Conservation (phyloP, 2,888 invertebrate species). For the Plebejus anna region DNA sequence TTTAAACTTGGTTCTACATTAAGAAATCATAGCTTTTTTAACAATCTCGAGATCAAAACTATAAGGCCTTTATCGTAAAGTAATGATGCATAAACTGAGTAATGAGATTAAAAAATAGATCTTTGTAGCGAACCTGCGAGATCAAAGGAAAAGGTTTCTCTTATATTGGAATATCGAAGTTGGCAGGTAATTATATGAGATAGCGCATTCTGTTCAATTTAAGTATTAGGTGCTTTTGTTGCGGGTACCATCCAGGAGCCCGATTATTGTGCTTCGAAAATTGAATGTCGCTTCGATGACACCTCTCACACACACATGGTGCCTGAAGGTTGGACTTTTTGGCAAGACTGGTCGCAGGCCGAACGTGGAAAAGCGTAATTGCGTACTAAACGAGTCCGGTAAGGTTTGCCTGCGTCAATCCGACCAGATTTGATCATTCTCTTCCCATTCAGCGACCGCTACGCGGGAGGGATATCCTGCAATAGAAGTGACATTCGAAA, state of each 20-base stretch:
- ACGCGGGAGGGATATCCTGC: too few relatives aligned
- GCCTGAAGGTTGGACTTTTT: neutral
- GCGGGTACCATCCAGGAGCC: constrained; percentile 50
- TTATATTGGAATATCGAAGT: constrained; percentile 25
- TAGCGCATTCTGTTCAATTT: constrained; percentile 50
- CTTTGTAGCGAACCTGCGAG: neutral
- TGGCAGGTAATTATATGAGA: constrained; percentile 39
- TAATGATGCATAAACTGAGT: constrained; percentile 2
- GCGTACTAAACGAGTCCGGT: neutral
- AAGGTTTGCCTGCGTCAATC: neutral
- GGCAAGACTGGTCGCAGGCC: neutral
- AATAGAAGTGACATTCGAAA: neutral
- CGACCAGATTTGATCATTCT: neutral
- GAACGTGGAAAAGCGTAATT: too few relatives aligned
- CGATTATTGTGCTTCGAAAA: neutral
- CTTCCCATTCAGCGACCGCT: neutral
- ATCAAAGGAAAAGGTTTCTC: constrained; percentile 23
- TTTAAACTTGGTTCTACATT: neutral
- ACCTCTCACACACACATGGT: neutral
- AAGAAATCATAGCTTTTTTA: neutral
- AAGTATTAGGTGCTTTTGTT: constrained; percentile 68
- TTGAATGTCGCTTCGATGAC: neutral
- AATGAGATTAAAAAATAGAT: constrained; percentile 12
- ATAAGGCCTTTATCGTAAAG: neutral
- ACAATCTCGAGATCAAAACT: neutral